Evolutionary conservation across 1,140 invertebrate species (phyloP).

Genomic region (Neelides sp.): DNA sequence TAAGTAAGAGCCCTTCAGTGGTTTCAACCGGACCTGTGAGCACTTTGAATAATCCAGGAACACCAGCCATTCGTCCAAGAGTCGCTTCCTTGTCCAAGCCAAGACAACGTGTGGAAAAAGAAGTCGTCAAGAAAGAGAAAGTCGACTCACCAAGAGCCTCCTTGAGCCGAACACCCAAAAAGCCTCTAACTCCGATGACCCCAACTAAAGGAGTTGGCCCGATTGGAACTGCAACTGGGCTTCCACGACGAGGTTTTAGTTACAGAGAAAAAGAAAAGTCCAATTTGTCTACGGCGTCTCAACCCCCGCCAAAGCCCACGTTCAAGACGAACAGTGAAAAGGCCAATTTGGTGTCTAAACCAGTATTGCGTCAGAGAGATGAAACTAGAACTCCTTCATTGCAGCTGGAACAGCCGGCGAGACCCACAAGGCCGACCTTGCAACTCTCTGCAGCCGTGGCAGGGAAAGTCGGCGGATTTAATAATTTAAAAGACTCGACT

Average conservation of each 20-base stretch:
- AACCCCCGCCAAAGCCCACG: conserved; percentile 7
- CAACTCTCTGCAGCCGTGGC: too few relatives aligned
- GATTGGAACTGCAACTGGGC: neutral
- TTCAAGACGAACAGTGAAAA: conserved; percentile 27
- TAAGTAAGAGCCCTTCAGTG: too few relatives aligned
- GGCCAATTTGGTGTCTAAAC: conserved; percentile 27
- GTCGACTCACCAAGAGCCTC: conserved; percentile 2
- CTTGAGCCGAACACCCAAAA: conserved; percentile 16
- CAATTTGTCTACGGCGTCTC: neutral
- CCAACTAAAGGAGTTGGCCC: conserved; percentile 18
- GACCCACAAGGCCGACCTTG: too few relatives aligned
- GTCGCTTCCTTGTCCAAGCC: too few relatives aligned
- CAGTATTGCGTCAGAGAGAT: conserved; percentile 14
- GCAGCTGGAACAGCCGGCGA: too few relatives aligned
- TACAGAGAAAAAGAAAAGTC: neutral
- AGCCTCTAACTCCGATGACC: conserved; percentile 22
- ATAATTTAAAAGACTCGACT: too few relatives aligned
- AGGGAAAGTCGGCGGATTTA: too few relatives aligned
- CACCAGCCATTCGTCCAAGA: neutral
- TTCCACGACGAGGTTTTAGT: neutral
- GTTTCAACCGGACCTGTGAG: too few relatives aligned
- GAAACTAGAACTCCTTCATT: too few relatives aligned
- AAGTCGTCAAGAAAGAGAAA: conserved; percentile 11
- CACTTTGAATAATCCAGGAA: neutral
- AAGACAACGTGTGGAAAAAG: too few relatives aligned